Evolutionary conservation across 2,888 invertebrate species (phyloP), one percentile per base, ranked within the genome.

Genomic region (Synanthedon formicaeformis): DNA sequence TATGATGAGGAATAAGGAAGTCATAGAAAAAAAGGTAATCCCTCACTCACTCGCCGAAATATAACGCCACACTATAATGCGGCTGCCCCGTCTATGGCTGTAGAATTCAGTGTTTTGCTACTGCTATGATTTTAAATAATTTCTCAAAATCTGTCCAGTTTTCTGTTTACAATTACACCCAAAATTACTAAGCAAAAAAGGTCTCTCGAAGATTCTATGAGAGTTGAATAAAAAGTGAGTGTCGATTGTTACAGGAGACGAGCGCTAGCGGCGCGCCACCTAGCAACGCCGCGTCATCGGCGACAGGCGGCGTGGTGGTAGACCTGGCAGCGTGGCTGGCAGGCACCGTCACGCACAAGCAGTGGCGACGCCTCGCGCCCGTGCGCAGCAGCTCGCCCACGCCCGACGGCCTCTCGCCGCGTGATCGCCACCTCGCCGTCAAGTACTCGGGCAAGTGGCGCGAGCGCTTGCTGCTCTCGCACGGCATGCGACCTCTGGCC

Each of bases 401-500:
- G 57, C 57, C 63, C 52, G 58, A 69, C 50, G 55, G 53, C 49
- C 57, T 55, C 50, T 69, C 74, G 58, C 72, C 71, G 23, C 60
- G 78, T 0, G 84, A 81, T 58, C 34, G 60, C 16, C 78, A 80
- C 41, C 78, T 86, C 50, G 86, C 87, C 53, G 67, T 70, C 52
- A 86, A 84, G 63, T 88, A 83, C 65, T 67, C 82, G 51, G 72
- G 73, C 56, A 77, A 79, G 60, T 88, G 88, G 87, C 65, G 78
- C 50, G 80, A 80, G 54, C 73, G 71, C 77, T 86, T 79, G 61
- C 56, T 89, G 75, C 58, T 85, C 48, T 83, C 85, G 0, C 81
- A 85, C 58, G 90, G 90, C 50, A 87, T 90, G 63, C 88, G 90
- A 1, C 89, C 89, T 0, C 74, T 93, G 51, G 89, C 90, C 23